Evolutionary conservation across 2,888 invertebrate species (phyloP).

Genomic region (Terebella lapidaria): DNA sequence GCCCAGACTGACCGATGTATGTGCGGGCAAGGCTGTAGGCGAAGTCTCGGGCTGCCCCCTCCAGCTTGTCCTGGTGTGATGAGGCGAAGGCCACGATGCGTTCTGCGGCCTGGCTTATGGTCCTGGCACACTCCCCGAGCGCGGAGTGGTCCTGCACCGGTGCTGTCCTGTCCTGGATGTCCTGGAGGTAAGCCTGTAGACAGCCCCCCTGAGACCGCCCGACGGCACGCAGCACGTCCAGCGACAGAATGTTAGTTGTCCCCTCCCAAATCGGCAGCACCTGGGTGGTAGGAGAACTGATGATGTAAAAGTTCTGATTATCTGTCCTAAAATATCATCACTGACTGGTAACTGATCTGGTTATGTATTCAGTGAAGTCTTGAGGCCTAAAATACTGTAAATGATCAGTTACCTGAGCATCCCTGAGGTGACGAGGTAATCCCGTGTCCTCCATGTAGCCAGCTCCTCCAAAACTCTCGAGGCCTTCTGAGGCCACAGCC

Average conservation of each 20-base stretch:
- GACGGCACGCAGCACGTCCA: constrained; percentile 58
- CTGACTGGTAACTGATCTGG: too few species aligned
- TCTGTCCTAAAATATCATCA: too few species aligned
- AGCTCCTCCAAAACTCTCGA: constrained; percentile 60
- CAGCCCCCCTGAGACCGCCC: constrained; percentile 54
- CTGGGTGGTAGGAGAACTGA: constrained; percentile 35
- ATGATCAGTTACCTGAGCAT: constrained; percentile 58
- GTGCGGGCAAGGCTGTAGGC: constrained; percentile 55
- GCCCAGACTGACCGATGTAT: constrained; percentile 45
- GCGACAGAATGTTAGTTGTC: constrained; percentile 59
- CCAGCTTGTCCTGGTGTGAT: constrained; percentile 33
- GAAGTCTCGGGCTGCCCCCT: constrained; percentile 56
- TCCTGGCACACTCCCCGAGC: constrained; percentile 26
- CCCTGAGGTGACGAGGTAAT: constrained; percentile 57
- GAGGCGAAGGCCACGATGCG: constrained; percentile 24
- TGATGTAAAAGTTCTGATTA: too few species aligned
- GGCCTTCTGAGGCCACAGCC: constrained; percentile 56
- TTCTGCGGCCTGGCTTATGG: constrained; percentile 28
- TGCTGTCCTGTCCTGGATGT: constrained; percentile 35
- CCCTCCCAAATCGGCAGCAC: constrained; percentile 62
- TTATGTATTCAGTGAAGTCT: too few species aligned
- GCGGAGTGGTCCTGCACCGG: constrained; percentile 9
- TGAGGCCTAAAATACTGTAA: too few species aligned
- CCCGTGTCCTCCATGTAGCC: constrained; percentile 62
- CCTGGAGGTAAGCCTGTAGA: constrained; percentile 43